Base-by-base conservation (phyloP, 2,888 invertebrate genomes). In the Eupithecia subumbrata region DNA sequence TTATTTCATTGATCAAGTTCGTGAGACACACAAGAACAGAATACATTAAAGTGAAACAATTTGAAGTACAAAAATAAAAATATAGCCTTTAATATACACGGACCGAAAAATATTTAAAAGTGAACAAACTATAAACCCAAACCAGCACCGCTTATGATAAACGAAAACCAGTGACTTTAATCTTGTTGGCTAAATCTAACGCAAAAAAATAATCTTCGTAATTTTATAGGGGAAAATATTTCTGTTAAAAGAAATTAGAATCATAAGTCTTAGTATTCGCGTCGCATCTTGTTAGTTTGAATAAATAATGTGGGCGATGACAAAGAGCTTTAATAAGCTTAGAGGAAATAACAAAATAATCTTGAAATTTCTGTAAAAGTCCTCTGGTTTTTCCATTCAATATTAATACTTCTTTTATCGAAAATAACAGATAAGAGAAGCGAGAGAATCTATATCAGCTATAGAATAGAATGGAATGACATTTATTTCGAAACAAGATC, bases 161-260 rank as follows among this genome's bases (percentile, higher is more conserved):
- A 64, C 2, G 18, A 18, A 18, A 64, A 34, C 64, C 34, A 30
- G 34, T 25, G 18, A 67, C n/a, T 67, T 67, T 40, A 67, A 67
- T 67, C 66, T n/a, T 18, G 37, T n/a, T 37, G 37, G 37, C 64
- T 64, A 8, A 34, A 34, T 67, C 37, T 60, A 25, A 60, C 25
- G 22, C n/a, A 67, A 79, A 67, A 67, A 67, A n/a, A n/a, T 67
- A 22, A 40, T 66, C n/a, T 40, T 25, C 25, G 37, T 37, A 40
- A 40, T 67, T 40, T 67, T n/a, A 37, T 34, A 12, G 70, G 76
- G 75, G 76, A 78, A 82, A 81, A 75, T 77, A 79, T 78, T 78
- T 73, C 71, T 76, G 70, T 74, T 82, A 84, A 83, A 82, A 79
- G 76, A 83, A 84, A 84, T 84, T 84, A 84, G 82, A 81, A 30